A percentile compares a stretch with the other conserved stretches of the same genome.
Evolutionary conservation across 2,888 invertebrate species (phyloP).

Genomic region (Aproaerema taeniolella): DNA sequence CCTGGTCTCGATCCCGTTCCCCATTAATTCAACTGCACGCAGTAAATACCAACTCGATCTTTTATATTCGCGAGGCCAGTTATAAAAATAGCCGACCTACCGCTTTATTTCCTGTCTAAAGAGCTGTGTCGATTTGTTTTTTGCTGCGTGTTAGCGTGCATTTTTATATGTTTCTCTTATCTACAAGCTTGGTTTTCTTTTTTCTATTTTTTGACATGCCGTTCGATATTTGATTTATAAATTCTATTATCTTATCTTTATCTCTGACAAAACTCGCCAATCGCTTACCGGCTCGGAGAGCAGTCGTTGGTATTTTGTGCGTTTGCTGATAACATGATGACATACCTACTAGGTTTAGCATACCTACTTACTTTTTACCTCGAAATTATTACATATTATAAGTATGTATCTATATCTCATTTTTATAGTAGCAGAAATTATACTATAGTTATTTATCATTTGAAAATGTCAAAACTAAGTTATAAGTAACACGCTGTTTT

Average conservation of each 20-base stretch:
- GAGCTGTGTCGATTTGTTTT: constrained; percentile 27
- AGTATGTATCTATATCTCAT: no score
- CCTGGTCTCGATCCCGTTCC: constrained; percentile 35
- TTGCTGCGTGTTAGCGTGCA: constrained; percentile 21
- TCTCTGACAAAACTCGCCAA: constrained; percentile 9
- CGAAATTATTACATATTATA: no score
- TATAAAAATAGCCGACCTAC: constrained; percentile 38
- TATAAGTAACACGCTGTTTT: no score
- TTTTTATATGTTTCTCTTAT: constrained; percentile 27
- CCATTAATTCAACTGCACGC: constrained; percentile 15
- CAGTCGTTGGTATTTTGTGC: neutral
- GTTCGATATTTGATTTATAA: constrained; percentile 21
- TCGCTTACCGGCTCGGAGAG: neutral
- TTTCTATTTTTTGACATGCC: constrained; percentile 19
- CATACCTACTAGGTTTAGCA: no score
- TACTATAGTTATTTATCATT: no score
- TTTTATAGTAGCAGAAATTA: no score
- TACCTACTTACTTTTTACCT: no score
- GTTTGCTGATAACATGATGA: neutral
- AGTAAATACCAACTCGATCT: constrained; percentile 16
- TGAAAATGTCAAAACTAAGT: no score
- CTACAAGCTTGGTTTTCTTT: no score
- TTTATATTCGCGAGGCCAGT: constrained; percentile 36
- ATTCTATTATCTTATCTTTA: constrained; percentile 28
- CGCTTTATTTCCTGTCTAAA: constrained; percentile 37